Conservation (phyloP, 2,888 invertebrate genomes). For the Norana najaformis region DNA sequence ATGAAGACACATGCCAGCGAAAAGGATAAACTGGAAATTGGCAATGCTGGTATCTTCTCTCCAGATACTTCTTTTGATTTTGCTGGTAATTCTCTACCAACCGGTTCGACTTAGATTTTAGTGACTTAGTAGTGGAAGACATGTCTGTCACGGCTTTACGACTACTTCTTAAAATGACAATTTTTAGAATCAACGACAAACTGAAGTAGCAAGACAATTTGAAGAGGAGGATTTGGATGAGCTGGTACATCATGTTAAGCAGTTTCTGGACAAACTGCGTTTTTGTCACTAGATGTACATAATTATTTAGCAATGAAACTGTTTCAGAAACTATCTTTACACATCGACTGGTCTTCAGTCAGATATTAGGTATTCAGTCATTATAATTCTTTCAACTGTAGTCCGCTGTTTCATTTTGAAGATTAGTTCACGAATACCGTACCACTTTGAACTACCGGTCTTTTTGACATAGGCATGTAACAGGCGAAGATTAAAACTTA, state of each 20-base stretch:
- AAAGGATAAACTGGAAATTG: background rate
- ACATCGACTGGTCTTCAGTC: background rate
- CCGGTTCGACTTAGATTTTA: background rate
- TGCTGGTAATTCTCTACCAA: background rate
- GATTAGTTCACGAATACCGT: background rate
- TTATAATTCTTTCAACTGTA: background rate
- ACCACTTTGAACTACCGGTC: background rate
- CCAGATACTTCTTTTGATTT: slow-evolving; percentile 15
- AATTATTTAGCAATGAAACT: background rate
- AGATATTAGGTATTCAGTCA: background rate
- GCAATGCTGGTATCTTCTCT: background rate
- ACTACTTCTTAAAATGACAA: too few species aligned
- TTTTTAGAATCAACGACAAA: background rate
- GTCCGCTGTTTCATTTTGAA: background rate
- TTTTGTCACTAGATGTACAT: background rate
- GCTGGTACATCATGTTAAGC: too few species aligned
- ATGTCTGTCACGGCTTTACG: too few species aligned
- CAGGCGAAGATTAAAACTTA: background rate
- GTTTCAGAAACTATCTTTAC: background rate
- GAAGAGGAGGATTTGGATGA: background rate
- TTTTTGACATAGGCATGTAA: background rate
- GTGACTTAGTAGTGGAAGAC: too few species aligned
- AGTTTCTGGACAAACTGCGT: background rate
- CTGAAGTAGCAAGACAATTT: background rate
- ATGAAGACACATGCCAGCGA: background rate